Percentiles rank a stretch among this genome's conserved stretches.
These are phyloP conservation scores for Nematolebias whitei DNA, from an alignment of 2,113 vertebrate species.

Conservation along the genomic window DNA sequence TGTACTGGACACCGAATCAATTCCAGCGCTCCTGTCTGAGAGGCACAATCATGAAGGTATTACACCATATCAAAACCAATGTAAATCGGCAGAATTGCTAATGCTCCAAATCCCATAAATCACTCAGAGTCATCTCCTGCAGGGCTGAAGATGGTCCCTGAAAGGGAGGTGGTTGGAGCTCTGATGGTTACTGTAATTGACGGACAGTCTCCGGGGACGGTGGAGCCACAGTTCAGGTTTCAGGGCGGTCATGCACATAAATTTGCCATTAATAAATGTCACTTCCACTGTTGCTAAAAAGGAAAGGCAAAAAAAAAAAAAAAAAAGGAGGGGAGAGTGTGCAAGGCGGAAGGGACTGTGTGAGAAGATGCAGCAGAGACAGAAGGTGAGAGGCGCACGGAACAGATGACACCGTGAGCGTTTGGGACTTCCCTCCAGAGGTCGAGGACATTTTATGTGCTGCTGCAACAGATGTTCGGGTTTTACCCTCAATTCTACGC, in stretches of 20 bases:
- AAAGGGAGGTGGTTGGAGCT: constrained; percentile 69
- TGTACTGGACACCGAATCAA: constrained; percentile 16
- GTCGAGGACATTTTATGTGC: constrained; percentile 53
- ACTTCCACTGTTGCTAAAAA: constrained; percentile 70
- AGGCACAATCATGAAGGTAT: constrained; percentile 57
- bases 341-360: constrained; percentile 36
- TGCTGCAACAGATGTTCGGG: constrained; percentile 65
- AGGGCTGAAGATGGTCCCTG: constrained; percentile 55
- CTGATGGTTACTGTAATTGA: constrained; percentile 74
- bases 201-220: constrained; percentile 70
- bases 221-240: constrained; percentile 71
- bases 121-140: constrained; percentile 37
- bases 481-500: constrained; percentile 45
- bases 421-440: constrained; percentile 54
- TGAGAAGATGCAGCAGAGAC: constrained; percentile 57
- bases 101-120: constrained; percentile 68
- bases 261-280: constrained; percentile 80
- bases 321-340: constrained; percentile 23
- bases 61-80: constrained; percentile 52
- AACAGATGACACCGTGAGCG: constrained; percentile 63
- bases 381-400: constrained; percentile 68
- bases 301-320: constrained; percentile 44
- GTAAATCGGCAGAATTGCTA: constrained; percentile 57
- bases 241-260: constrained; percentile 75
- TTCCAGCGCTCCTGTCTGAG: constrained; percentile 19